Evolutionary conservation across 2,888 invertebrate species (phyloP).

Genomic region (Folsomia candida): DNA sequence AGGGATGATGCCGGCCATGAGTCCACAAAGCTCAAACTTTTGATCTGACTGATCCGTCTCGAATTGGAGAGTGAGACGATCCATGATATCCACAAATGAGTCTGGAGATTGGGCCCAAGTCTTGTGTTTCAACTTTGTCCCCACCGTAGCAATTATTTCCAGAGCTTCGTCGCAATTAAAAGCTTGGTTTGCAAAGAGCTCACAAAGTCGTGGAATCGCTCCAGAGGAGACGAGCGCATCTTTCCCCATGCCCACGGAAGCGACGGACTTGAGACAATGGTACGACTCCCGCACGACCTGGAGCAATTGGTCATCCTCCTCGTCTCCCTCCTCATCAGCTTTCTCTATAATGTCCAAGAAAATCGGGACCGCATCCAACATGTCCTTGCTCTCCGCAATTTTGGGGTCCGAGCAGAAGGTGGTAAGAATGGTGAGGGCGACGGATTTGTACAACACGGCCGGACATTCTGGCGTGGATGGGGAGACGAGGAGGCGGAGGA

Average conservation of each 20-base stretch:
- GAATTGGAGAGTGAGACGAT: conserved; percentile 81
- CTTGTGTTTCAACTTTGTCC: conserved; percentile 67
- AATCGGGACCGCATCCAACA: conserved; percentile 77
- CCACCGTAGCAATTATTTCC: conserved; percentile 73
- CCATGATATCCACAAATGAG: conserved; percentile 76
- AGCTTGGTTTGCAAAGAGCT: conserved; percentile 78
- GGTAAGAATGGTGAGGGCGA: conserved; percentile 81
- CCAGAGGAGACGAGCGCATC: conserved; percentile 74
- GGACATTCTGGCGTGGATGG: conserved; percentile 79
- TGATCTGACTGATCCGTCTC: conserved; percentile 82
- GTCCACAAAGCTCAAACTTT: conserved; percentile 84
- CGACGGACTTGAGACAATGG: conserved; percentile 52
- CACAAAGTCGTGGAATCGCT: conserved; percentile 65
- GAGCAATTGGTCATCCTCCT: conserved; percentile 70
- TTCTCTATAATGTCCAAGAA: conserved; percentile 79
- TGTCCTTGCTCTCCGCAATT: conserved; percentile 76
- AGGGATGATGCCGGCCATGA: conserved; percentile 65
- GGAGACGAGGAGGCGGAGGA: conserved; percentile 74
- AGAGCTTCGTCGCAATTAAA: conserved; percentile 87
- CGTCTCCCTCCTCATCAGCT: conserved; percentile 69
- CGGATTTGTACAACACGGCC: conserved; percentile 83
- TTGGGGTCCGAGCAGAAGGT: conserved; percentile 80
- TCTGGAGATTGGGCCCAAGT: conserved; percentile 75
- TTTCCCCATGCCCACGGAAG: conserved; percentile 66
- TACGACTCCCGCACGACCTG: conserved; percentile 59